These are phyloP conservation scores for Eutrigla gurnardus DNA, from an alignment of 2,797 vertebrate species.

Conservation along the genomic window DNA sequence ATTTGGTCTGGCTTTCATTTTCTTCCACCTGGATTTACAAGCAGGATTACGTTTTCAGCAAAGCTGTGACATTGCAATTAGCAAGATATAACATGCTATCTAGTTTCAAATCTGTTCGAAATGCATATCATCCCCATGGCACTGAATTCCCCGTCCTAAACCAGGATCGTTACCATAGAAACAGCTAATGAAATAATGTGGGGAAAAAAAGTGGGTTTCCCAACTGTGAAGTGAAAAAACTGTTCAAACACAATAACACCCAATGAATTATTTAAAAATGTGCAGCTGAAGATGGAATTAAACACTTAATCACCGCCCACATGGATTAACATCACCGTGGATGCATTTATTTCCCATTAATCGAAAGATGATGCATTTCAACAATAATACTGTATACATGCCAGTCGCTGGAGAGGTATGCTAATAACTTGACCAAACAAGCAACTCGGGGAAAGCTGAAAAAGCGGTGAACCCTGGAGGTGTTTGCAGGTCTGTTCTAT, in stretches of 20 bases:
- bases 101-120: conserved; percentile 44
- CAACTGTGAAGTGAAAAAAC: conserved; percentile 34
- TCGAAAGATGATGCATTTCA: not conserved
- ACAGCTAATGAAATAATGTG: conserved; percentile 58
- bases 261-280: conserved; percentile 11
- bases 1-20: conserved; percentile 1
- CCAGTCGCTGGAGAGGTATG: conserved; percentile 27
- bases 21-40: conserved; percentile 3
- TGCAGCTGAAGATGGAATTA: conserved; percentile 28
- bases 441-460: conserved; percentile 25
- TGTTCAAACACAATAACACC: conserved; percentile 30
- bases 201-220: conserved; percentile 32
- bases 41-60: conserved; percentile 1
- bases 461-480: conserved; percentile 43
- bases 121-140: conserved; percentile 39
- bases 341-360: conserved; percentile 4
- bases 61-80: conserved; percentile 23
- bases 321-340: not conserved
- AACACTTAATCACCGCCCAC: conserved; percentile 5
- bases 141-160: conserved; percentile 28
- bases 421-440: conserved; percentile 38
- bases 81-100: conserved; percentile 5
- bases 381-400: not conserved
- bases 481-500: conserved; percentile 59
- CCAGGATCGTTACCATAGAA: conserved; percentile 65